Evolutionary conservation across 1,140 invertebrate species (phyloP).

Genomic region (Metaphire vulgaris): DNA sequence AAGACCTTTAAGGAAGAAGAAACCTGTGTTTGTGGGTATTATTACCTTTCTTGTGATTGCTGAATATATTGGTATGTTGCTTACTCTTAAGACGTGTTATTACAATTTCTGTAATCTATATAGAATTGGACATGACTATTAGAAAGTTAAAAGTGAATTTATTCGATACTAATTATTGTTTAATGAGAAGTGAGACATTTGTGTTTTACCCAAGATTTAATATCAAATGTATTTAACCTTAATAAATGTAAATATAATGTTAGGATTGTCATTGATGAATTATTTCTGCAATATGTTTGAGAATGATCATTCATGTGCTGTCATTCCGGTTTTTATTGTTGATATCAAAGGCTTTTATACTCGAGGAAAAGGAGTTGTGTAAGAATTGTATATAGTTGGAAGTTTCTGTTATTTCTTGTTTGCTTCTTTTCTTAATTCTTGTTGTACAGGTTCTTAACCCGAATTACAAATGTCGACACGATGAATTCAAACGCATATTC

Average conservation of each 20-base stretch:
- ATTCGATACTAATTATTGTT: neutral
- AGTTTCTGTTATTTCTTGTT: too few species aligned
- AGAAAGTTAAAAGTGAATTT: neutral
- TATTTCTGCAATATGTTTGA: neutral
- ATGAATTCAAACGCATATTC: conserved; percentile 86
- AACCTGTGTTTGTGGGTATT: neutral
- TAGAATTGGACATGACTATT: neutral
- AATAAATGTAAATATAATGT: too few species aligned
- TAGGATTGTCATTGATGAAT: neutral
- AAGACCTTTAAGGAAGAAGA: neutral
- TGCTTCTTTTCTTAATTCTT: neutral
- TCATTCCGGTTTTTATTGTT: neutral
- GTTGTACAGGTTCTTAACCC: conserved; percentile 67
- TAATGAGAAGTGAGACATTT: neutral
- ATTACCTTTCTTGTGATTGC: neutral
- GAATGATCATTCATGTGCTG: neutral
- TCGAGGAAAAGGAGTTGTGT: neutral
- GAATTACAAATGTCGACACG: conserved; percentile 83
- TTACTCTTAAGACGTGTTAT: neutral
- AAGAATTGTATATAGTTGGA: neutral
- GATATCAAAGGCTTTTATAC: neutral
- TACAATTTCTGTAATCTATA: neutral
- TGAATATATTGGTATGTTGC: neutral
- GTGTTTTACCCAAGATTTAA: too few species aligned
- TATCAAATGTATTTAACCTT: too few species aligned